Evolutionary conservation across 2,113 vertebrate genomes (phyloP), one percentile per base, ranked within the genome.

Genomic region (Alethe castanea): DNA sequence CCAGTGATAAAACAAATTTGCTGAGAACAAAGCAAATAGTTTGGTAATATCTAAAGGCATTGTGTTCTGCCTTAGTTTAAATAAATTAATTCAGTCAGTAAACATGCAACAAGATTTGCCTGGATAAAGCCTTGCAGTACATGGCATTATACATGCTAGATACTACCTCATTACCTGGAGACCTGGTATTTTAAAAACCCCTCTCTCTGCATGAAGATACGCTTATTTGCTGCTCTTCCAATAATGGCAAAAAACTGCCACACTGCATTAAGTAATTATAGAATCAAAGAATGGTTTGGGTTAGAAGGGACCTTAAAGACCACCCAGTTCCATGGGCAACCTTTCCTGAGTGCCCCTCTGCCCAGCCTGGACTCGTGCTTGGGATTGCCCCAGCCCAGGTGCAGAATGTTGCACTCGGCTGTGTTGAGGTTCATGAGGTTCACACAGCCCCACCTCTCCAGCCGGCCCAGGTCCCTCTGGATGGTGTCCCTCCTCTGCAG

Each of bases 1-100:
- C 36, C 76, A 86, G n/a, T 15, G 62, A 53, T 26, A 90, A 92
- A 90, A 85, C 33, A 93, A 61, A 90, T 67, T 56, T 59, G 57
- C 88, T 64, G 40, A 90, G 40, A 66, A 8, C 12, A 81, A 69
- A 59, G 76, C 26, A 69, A 79, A 85, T 36, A 88, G 54, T 52
- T 57, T 61, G 31, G 54, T 60, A 69, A 25, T 52, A 81, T 17
- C 44, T 81, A 53, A 90, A 85, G 22, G 23, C n/a, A 62, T 2
- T 66, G 77, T 78, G 40, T 74, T 86, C 33, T 72, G n/a, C 47
- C 36, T 78, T 42, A 54, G 33, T 70, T 94, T 50, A 78, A 94
- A 89, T 74, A 74, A 74, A 71, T 64, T 73, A 74, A 88, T 62
- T 56, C 38, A 66, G 13, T 40, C 81, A 90, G n/a, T 40, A 77